A percentile compares a stretch with the other conserved stretches of the same genome.
Conservation (phyloP, 2,888 invertebrate genomes). For the Trichopria drosophilae region DNA sequence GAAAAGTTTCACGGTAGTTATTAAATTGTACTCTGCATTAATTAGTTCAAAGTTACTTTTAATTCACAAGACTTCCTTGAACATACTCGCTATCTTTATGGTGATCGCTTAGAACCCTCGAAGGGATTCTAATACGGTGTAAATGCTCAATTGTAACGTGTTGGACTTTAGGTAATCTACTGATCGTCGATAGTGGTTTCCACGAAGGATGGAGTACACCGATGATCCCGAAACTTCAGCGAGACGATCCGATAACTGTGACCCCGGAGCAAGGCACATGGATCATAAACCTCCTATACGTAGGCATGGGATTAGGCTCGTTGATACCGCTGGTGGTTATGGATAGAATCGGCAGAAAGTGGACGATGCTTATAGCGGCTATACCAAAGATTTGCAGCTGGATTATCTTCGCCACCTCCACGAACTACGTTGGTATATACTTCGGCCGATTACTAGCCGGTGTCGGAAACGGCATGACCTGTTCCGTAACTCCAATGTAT, state of each 20-base stretch:
- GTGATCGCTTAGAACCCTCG: too few species aligned
- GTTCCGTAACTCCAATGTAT: constrained; percentile 54
- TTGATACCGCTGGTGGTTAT: constrained; percentile 49
- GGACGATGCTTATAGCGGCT: constrained; percentile 51
- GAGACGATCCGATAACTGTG: constrained; percentile 42
- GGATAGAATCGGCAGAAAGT: constrained; percentile 54
- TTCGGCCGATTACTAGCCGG: constrained; percentile 50
- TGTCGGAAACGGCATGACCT: constrained; percentile 52
- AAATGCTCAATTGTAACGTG: too few species aligned
- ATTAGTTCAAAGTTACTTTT: too few species aligned
- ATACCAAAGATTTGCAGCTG: constrained; percentile 52
- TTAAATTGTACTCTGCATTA: too few species aligned
- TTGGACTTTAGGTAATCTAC: constrained; percentile 47
- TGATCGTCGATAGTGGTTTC: constrained; percentile 54
- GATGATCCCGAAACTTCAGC: constrained; percentile 50
- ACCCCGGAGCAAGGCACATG: constrained; percentile 42
- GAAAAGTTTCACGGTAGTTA: too few species aligned
- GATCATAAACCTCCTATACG: constrained; percentile 51
- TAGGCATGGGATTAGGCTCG: constrained; percentile 52
- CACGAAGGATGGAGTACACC: constrained; percentile 56
- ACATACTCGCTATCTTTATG: too few species aligned
- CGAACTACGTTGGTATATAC: constrained; percentile 41
- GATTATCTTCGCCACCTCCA: constrained; percentile 48
- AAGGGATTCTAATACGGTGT: too few species aligned
- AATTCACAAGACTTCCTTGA: too few species aligned